Evolutionary conservation across 2,113 vertebrate genomes (phyloP).

Genomic region (Asarcornis scutulata): DNA sequence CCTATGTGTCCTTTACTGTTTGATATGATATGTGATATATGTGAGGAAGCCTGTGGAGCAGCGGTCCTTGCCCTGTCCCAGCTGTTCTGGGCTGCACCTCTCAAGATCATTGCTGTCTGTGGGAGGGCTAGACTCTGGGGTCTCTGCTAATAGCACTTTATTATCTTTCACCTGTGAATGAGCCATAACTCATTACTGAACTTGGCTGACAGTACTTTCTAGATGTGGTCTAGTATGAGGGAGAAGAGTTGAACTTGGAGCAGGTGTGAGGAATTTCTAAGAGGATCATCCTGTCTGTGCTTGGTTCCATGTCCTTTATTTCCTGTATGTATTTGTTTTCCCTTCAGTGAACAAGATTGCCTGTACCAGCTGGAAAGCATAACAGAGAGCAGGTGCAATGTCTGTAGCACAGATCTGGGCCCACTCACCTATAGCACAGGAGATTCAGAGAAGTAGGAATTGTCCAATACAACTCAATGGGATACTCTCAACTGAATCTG

Average conservation of each 20-base stretch:
- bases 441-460: not conserved
- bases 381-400: not conserved
- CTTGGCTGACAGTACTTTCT: not conserved
- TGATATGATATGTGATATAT: not conserved
- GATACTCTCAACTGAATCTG: not conserved
- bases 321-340: not conserved
- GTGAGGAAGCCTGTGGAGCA: not conserved
- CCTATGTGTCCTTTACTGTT: rapidly evolving
- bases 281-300: rapidly evolving
- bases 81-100: not conserved
- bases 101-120: not conserved
- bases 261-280: not conserved
- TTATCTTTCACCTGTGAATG: not conserved
- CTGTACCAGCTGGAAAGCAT: not conserved
- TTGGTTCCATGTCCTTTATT: not conserved
- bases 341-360: not conserved
- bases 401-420: not conserved
- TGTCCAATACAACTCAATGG: rapidly evolving
- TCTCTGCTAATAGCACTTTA: not conserved
- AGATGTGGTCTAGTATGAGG: not conserved
- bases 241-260: not conserved
- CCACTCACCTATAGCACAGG: not conserved
- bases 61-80: not conserved
- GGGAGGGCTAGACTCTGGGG: rapidly evolving
- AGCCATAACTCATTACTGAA: rapidly evolving